phyloP scores from a whole-genome alignment of 2,797 vertebrate genomes.

The Falco biarmicus region DNA sequence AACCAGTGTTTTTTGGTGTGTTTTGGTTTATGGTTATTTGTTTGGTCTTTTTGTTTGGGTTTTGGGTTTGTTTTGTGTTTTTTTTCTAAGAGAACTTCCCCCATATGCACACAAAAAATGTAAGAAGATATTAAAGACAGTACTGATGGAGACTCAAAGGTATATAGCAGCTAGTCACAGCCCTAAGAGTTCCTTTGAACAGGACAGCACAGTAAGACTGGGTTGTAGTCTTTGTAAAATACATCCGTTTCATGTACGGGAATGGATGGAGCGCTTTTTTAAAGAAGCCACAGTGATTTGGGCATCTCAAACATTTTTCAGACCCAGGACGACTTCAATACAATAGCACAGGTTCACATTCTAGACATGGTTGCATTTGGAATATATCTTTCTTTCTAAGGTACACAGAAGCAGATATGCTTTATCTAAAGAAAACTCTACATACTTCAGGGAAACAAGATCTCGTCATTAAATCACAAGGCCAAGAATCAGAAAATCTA shows the following conservation, averaged over 20 bases:
- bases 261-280: not conserved
- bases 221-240: not conserved
- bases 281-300: not conserved
- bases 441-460: not conserved
- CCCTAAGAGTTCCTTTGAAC: not conserved
- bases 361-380: not conserved
- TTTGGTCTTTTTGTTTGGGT: not conserved
- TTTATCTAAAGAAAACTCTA: not conserved
- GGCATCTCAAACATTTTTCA: not conserved
- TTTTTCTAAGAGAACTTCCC: not conserved
- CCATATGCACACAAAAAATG: not conserved
- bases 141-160: not conserved
- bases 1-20: not conserved
- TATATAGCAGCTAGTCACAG: not conserved
- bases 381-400: not conserved
- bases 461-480: not conserved
- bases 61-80: not conserved
- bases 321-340: not conserved
- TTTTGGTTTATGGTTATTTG: too few relatives aligned
- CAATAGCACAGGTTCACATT: not conserved
- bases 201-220: not conserved
- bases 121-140: not conserved
- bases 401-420: not conserved
- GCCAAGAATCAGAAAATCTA: not conserved
- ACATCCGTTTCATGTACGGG: not conserved